Evolutionary conservation across 2,797 vertebrate genomes (phyloP).

Genomic region (Menidia menidia): DNA sequence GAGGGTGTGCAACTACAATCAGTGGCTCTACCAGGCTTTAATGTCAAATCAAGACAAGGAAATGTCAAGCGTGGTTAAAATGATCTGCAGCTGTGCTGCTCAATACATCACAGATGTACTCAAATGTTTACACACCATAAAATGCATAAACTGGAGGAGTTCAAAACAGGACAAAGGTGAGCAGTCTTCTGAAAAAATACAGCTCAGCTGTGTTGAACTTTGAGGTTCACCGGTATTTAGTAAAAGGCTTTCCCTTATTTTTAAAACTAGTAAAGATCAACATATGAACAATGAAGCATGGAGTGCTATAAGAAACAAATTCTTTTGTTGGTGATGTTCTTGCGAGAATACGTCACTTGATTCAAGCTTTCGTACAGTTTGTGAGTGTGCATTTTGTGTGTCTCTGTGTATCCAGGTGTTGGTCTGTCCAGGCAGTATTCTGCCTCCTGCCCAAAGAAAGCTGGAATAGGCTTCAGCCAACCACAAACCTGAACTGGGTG

Average conservation of each 20-base stretch:
- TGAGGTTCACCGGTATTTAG: conserved; percentile 7
- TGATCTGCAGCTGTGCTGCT: neutral
- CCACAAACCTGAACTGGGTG: too few relatives aligned
- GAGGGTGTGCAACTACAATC: neutral
- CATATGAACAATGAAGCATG: too few relatives aligned
- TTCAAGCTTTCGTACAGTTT: neutral
- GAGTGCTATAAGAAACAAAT: too few relatives aligned
- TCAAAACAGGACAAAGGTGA: neutral
- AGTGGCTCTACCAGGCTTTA: conserved; percentile 7
- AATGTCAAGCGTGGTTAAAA: neutral
- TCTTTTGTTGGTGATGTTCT: neutral
- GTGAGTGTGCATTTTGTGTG: neutral
- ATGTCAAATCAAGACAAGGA: conserved; percentile 15
- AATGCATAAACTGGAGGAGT: conserved; percentile 22
- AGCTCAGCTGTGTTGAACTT: conserved; percentile 11
- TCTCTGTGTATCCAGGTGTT: too few relatives aligned
- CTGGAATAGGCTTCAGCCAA: too few relatives aligned
- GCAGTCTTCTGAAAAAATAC: conserved; percentile 19
- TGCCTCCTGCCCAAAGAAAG: too few relatives aligned
- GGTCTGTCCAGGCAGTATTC: too few relatives aligned
- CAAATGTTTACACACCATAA: conserved; percentile 13
- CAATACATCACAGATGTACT: conserved; percentile 30
- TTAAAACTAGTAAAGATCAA: neutral
- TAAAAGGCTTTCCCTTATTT: neutral
- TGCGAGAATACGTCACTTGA: neutral